Base-by-base conservation (phyloP, 2,113 vertebrate species). In the Ellobius talpinus region DNA sequence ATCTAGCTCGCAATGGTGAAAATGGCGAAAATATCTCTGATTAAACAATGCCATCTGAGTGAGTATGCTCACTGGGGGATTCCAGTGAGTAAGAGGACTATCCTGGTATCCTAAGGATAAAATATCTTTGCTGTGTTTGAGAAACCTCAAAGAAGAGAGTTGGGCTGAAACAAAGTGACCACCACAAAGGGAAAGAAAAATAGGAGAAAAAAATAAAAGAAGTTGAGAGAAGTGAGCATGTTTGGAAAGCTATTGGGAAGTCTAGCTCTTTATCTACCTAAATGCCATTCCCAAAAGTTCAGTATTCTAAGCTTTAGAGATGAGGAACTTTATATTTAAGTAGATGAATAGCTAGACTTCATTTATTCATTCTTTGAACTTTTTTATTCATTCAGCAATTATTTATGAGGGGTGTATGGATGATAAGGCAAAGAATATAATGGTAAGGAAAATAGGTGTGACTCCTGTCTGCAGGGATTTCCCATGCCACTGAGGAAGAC, bases 371-470 rank as follows among this genome's bases (percentile, higher is more conserved):
- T 65, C 31, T 55, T 79, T 81, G 45, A 73, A 82, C 63, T 5
- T 89, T 76, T 93, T 45, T 36, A 81, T 61, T 79, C 52, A 87
- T 26, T 92, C 52, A 73, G 29, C 14, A 76, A 96, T 58, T 55
- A 95, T 52, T 78, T 39, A 91, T 63, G 16, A 55, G 92, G 63
- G 45, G 52, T 33, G 78, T 85, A 87, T 50, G 29, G 36, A n/a
- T 33, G 52, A 87, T 31, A 92, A 24, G 26, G 39, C 55, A 29
- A 42, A 73, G 33, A 33, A n/a, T 39, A 33, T 19, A 79, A 72
- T 10, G 39, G 36, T 21, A 76, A 94, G 39, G 70, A 89, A 93
- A 95, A 84, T 4, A 65, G 23, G 50, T 13, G 0, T 33, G 58
- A 78, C 7, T 12, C 47, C 17, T 89, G 2, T 45, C 39, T 79